These are phyloP conservation scores for Gavialis gangeticus DNA, from an alignment of 2,113 vertebrate genomes.

Conservation along the genomic window DNA sequence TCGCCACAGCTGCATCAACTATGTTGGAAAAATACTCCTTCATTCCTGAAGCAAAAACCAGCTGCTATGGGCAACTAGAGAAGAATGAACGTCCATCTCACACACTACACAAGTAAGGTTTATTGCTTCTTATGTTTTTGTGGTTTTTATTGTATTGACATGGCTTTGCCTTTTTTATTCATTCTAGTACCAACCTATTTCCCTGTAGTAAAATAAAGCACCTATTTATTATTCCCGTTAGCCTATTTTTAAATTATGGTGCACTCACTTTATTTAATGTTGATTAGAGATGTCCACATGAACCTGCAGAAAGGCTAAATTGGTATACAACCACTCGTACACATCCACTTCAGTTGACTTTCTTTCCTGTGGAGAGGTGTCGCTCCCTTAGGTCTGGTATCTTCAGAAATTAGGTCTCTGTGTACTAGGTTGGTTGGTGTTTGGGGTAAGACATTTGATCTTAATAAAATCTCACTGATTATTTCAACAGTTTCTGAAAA, in stretches of 20 bases:
- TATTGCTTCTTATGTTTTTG: background rate
- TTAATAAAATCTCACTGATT: background rate
- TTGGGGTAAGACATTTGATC: background rate
- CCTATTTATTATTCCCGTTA: background rate
- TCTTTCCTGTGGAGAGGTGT: background rate
- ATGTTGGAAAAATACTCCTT: slow-evolving; percentile 94
- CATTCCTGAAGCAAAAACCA: slow-evolving; percentile 93
- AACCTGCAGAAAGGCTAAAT: background rate
- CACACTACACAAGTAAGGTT: slow-evolving; percentile 92
- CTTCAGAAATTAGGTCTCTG: background rate
- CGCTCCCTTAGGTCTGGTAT: background rate
- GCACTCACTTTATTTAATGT: background rate
- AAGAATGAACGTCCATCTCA: slow-evolving; percentile 88
- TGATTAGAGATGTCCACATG: background rate
- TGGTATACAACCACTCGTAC: background rate
- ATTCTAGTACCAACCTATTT: background rate
- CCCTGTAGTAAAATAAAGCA: background rate
- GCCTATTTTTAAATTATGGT: background rate
- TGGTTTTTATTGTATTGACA: fast-evolving
- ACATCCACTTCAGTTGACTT: background rate
- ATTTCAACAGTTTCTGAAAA: background rate
- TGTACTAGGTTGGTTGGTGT: background rate
- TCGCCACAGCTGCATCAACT: slow-evolving; percentile 92
- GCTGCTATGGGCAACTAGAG: slow-evolving; percentile 92
- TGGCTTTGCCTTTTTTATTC: background rate